Conservation (phyloP, 2,113 vertebrate genomes). For the Aepyceros melampus region DNA sequence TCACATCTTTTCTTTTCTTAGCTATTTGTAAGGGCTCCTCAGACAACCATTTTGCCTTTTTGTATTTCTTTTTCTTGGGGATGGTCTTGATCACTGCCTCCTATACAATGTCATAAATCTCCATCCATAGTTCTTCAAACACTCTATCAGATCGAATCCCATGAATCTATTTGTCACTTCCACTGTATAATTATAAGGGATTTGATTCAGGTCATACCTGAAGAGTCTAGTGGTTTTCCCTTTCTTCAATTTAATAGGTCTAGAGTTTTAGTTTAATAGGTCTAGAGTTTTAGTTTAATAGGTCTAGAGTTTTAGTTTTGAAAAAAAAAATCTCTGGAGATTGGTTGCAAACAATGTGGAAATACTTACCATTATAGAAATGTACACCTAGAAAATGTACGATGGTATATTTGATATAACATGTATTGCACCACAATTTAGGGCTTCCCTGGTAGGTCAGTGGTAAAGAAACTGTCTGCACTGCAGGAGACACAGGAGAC, state of each 20-base stretch:
- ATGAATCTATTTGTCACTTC: background rate
- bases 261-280: background rate
- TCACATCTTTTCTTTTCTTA: background rate
- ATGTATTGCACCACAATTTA: background rate
- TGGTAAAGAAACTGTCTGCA: background rate
- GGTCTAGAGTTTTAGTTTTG: background rate
- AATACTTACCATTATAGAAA: background rate
- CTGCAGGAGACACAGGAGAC: background rate
- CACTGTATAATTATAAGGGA: background rate
- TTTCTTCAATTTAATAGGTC: background rate
- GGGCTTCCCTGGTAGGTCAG: background rate
- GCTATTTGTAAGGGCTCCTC: background rate
- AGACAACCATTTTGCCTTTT: background rate
- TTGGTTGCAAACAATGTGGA: background rate
- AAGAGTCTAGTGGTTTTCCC: background rate
- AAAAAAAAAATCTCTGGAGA: background rate
- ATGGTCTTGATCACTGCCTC: background rate
- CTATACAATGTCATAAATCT: background rate
- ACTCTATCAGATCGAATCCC: background rate
- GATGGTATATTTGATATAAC: background rate
- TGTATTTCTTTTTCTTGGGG: background rate
- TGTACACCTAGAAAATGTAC: background rate
- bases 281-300: too few species aligned
- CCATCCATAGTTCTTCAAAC: background rate
- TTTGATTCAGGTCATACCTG: background rate